Evolutionary conservation across 2,113 vertebrate species (phyloP).

Genomic region (Barbus barbus): DNA sequence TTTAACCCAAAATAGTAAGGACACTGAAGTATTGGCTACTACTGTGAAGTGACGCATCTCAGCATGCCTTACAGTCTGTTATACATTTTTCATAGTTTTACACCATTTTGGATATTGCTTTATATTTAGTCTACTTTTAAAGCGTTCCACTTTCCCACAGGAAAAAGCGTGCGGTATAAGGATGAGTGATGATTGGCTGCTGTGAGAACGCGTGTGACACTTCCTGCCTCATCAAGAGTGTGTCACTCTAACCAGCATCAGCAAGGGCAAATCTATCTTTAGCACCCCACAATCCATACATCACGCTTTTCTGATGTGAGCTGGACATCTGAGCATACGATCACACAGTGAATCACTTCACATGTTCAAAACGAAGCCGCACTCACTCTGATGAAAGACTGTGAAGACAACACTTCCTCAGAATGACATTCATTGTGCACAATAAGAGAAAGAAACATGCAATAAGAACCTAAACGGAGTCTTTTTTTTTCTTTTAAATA

Average conservation of each 20-base stretch:
- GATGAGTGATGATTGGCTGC: constrained; percentile 14
- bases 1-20: too few species aligned
- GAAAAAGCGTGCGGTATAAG: not conserved
- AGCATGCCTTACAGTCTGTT: not conserved
- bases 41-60: not conserved
- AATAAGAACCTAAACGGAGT: too few species aligned
- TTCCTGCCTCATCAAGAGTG: not conserved
- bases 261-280: constrained; percentile 23
- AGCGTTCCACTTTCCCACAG: not conserved
- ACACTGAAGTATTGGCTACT: not conserved
- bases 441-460: not conserved
- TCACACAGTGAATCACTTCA: not conserved
- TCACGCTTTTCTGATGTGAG: not conserved
- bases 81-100: not conserved
- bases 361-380: too few species aligned
- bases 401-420: not conserved
- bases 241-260: not conserved
- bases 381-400: not conserved
- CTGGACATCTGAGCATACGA: not conserved
- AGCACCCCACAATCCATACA: constrained; percentile 12
- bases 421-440: not conserved
- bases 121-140: not conserved
- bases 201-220: not conserved
- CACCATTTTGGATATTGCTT: not conserved
- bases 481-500: too few species aligned